Evolutionary conservation across 1,140 invertebrate genomes (phyloP).

Genomic region (Dufourea novaeangliae): DNA sequence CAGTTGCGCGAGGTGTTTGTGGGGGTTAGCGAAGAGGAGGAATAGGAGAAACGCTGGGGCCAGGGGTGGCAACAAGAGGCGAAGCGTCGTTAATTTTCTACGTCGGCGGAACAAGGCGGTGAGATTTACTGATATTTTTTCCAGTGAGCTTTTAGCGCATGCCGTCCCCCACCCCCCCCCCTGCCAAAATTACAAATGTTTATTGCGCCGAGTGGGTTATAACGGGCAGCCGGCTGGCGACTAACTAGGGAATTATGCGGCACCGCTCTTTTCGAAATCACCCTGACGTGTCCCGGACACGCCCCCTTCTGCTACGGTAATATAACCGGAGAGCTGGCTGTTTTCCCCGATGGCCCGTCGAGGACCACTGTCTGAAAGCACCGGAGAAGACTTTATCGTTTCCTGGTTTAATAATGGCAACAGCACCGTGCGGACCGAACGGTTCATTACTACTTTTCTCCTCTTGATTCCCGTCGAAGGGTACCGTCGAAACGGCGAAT

Average conservation of each 20-base stretch:
- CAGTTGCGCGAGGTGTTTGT: background rate
- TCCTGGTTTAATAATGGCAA: background rate
- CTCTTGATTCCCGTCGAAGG: too few species aligned
- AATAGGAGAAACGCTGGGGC: background rate
- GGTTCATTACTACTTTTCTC: background rate
- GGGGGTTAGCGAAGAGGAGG: background rate
- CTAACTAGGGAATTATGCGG: conserved; percentile 65
- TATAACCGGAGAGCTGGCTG: conserved; percentile 10
- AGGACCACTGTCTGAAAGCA: conserved; percentile 8
- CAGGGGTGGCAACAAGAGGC: conserved; percentile 24
- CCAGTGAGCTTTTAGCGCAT: conserved; percentile 67
- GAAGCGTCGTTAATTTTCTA: conserved; percentile 70
- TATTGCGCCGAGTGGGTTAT: conserved; percentile 62
- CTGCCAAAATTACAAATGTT: conserved; percentile 65
- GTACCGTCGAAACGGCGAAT: too few species aligned
- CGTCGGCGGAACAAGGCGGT: conserved; percentile 59
- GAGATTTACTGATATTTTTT: conserved; percentile 72
- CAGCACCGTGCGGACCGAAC: background rate
- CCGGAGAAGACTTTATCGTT: background rate
- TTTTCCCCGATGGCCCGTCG: conserved; percentile 23
- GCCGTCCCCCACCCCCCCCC: background rate
- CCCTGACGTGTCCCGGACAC: background rate
- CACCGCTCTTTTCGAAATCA: conserved; percentile 57
- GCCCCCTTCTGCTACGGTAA: conserved; percentile 4
- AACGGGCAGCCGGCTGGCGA: conserved; percentile 56